Base-by-base conservation (phyloP, 2,113 vertebrate species). In the Protobothrops flavoviridis region DNA sequence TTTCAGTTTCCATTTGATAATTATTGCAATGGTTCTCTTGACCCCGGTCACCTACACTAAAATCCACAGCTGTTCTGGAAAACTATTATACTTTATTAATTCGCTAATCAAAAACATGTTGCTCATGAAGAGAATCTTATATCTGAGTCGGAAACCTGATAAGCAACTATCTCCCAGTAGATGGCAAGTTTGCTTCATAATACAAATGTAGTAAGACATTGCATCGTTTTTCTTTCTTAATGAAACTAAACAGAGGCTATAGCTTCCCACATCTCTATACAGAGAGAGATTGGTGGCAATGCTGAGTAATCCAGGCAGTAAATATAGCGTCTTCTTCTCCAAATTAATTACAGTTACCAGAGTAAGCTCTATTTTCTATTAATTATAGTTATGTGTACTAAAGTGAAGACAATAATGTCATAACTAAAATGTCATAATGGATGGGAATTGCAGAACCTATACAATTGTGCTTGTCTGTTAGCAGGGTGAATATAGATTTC, bases 1-100 rank as follows among this genome's bases (percentile, higher is more conserved):
- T 90, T 94, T 24, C 43, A 93, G 56, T 90, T 96, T 95, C 21
- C 92, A 61, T 94, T 96, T 94, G 87, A 92, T 33, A 95, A 94
- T 29, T 57, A 91, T 91, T 95, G 90, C 55, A 81, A 26, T 90
- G 45, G 29, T 88, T 12, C 81, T 94, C 59, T 90, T 93, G 8
- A 33, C 45, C 85, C 33, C 95, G 26, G 52, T 12, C 39, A 52
- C 26, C 24, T 89, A 88, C 53, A 11, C 57, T 89, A 87, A 10
- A 10, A 93, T 59, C 52, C 50, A 88, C 50, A 55, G 61, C 24
- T 90, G 50, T n/a, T 24, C 43, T 39, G 55, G 90, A 90, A 91
- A 61, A 6, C 55, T 55, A 50, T 43, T 50, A 17, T 12, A 48
- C 29, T 85, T 90, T 92, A 45, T 87, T 39, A 94, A 24, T 59